Conservation (phyloP, 2,797 vertebrate genomes). For the Microtus agrestis region DNA sequence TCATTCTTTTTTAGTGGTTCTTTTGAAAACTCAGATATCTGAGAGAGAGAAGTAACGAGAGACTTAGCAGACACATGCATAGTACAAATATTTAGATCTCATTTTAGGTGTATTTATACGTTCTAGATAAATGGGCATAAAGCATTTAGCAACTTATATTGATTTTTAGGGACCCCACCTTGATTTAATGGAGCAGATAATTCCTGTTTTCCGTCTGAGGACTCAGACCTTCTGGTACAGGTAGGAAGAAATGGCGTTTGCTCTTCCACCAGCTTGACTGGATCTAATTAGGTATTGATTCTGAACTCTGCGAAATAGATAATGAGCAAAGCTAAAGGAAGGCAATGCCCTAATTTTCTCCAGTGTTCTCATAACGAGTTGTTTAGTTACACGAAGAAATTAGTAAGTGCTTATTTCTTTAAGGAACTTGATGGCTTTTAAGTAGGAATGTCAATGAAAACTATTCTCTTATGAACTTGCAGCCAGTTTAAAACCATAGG, state of each 20-base stretch:
- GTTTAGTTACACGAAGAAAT: constrained; percentile 36
- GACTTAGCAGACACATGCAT: background rate
- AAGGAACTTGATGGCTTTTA: background rate
- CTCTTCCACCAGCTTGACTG: background rate
- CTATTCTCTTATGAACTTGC: background rate
- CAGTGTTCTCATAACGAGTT: background rate
- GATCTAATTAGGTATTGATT: constrained; percentile 71
- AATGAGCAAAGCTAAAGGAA: background rate
- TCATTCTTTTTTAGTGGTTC: constrained; percentile 45
- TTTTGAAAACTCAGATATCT: constrained; percentile 14
- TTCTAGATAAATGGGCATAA: constrained; percentile 34
- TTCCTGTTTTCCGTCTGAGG: background rate
- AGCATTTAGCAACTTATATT: constrained; percentile 56
- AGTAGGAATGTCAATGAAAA: background rate
- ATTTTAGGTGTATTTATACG: constrained; percentile 45
- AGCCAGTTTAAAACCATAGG: constrained; percentile 8
- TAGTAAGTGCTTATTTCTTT: background rate
- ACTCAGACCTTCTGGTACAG: background rate
- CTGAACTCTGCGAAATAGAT: background rate
- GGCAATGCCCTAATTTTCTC: background rate
- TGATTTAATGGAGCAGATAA: background rate
- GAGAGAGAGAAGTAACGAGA: background rate
- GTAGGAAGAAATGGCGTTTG: background rate
- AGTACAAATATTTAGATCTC: background rate
- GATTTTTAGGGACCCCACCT: constrained; percentile 30